Evolutionary conservation across 2,113 vertebrate genomes (phyloP).

Genomic region (Notechis scutatus): DNA sequence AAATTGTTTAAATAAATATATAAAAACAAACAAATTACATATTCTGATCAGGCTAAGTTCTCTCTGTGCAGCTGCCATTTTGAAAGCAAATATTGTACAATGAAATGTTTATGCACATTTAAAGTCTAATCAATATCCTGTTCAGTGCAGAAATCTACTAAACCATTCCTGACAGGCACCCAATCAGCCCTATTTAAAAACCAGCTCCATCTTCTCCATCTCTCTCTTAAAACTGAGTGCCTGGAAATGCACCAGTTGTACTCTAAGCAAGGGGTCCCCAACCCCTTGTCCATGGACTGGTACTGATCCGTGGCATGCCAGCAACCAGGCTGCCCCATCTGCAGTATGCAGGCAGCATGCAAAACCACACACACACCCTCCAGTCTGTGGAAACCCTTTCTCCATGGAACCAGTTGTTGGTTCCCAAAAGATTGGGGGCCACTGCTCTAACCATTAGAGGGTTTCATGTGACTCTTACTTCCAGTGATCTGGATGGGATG

Average conservation of each 20-base stretch:
- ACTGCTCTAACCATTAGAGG: neutral
- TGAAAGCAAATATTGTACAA: neutral
- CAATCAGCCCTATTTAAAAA: neutral
- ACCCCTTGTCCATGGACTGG: fast-evolving
- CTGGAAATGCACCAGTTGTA: neutral
- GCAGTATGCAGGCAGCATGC: too few relatives aligned
- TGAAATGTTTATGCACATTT: neutral
- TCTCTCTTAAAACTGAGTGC: neutral
- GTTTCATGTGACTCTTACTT: neutral
- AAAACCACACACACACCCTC: too few relatives aligned
- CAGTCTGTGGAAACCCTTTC: too few relatives aligned
- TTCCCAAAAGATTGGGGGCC: too few relatives aligned
- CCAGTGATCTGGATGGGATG: neutral
- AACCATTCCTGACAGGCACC: neutral
- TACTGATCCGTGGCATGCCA: too few relatives aligned
- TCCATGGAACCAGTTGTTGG: too few relatives aligned
- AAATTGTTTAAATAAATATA: neutral
- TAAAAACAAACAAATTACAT: neutral
- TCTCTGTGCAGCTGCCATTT: neutral
- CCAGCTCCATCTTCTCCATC: neutral
- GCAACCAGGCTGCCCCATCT: too few relatives aligned
- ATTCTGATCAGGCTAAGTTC: neutral
- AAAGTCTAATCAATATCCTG: neutral
- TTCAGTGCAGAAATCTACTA: neutral
- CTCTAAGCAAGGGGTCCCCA: neutral